Evolutionary conservation across 2,888 invertebrate genomes (phyloP), one percentile per base, ranked within the genome.

Genomic region (Ctenicera cuprea): DNA sequence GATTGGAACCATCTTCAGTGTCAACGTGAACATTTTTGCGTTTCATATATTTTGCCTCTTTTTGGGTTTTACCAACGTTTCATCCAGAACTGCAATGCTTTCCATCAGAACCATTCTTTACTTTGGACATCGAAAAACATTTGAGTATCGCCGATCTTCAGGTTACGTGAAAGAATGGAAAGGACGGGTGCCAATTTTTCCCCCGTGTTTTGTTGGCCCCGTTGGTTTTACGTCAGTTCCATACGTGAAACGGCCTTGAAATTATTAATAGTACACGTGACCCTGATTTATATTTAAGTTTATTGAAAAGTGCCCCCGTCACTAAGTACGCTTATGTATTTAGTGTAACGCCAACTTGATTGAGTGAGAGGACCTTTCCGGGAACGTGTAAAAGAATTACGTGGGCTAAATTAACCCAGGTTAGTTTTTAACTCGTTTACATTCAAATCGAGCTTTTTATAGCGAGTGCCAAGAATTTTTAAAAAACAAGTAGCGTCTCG

Each of bases 221-320:
- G 30, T 37, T n/a, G 33, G 33, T 54, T n/a, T 50, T 38, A 54
- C 52, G 65, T 66, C 64, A 66, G 9, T 59, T 50, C 52, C 41
- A 71, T 70, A 76, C 71, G 76, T 65, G 74, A 65, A 52, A 18
- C 38, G 65, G 52, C 76, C 76, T 76, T 76, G 76, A 63, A 66
- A 26, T 37, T 76, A 74, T 76, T 73, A 62, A 62, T 69, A 69
- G 61, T 59, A 50, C 59, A 54, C 71, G 30, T 76, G 76, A 71
- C 76, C 76, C 64, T 76, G 76, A 63, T 67, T 67, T 67, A 62
- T 62, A 61, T 69, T 43, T 66, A 38, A 43, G 26, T 38, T 22
- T 20, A 38, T 62, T 43, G 12, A 45, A 62, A 45, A 9, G 16
- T 22, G 62, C 62, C 62, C 62, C 43, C 16, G n/a, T 9, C 26